phyloP scores from a whole-genome alignment of 1,140 invertebrate species.

The Pseudoatta argentina region DNA sequence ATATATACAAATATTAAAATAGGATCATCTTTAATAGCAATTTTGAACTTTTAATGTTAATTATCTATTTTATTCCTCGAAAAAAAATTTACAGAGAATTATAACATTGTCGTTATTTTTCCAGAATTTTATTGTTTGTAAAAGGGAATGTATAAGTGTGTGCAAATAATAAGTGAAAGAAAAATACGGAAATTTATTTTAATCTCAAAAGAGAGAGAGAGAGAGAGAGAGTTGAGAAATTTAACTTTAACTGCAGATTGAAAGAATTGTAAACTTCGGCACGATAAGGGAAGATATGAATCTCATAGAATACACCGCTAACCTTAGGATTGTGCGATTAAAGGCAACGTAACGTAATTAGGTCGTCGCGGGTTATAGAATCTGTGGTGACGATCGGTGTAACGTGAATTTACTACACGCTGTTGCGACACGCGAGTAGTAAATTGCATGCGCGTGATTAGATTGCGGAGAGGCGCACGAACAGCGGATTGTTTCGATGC shows the following conservation, averaged over 20 bases:
- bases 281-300: neutral
- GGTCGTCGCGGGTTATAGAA: slow-evolving; percentile 76
- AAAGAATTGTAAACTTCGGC: neutral
- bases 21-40: neutral
- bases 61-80: neutral
- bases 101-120: neutral
- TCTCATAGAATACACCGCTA: neutral
- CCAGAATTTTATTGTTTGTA: neutral
- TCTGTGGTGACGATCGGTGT: slow-evolving; percentile 74
- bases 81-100: neutral
- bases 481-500: slow-evolving; percentile 35
- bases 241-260: neutral
- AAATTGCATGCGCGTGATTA: slow-evolving; percentile 50
- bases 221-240: neutral
- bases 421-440: slow-evolving; percentile 59
- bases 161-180: slow-evolving; percentile 7
- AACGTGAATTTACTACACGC: slow-evolving; percentile 70
- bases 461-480: slow-evolving; percentile 46
- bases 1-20: too few relatives aligned
- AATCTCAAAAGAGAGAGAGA: neutral
- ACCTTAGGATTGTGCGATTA: slow-evolving; percentile 51
- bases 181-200: neutral
- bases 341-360: slow-evolving; percentile 72
- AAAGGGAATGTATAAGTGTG: neutral
- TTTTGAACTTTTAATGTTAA: neutral